Evolutionary conservation across 2,113 vertebrate genomes (phyloP).

Genomic region (Podarcis cretensis): DNA sequence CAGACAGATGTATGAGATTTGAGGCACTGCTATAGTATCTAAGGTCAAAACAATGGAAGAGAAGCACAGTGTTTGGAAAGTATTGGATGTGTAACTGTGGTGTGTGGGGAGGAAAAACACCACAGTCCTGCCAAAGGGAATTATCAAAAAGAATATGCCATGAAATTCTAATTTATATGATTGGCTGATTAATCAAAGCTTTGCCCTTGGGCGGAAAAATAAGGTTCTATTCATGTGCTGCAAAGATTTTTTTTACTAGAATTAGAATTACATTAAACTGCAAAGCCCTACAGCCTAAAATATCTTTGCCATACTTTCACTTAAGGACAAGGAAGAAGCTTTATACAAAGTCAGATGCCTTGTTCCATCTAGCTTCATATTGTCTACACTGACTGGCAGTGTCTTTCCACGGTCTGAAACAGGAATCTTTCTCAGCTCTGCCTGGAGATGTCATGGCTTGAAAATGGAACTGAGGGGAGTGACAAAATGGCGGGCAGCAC

Average conservation of each 20-base stretch:
- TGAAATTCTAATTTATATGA: not conserved
- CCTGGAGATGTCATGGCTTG: not conserved
- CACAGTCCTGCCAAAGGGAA: not conserved
- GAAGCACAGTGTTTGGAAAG: not conserved
- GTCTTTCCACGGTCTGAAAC: not conserved
- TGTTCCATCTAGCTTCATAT: not conserved
- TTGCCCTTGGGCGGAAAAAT: not conserved
- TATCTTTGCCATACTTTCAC: not conserved
- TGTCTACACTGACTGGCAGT: not conserved
- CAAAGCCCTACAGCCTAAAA: not conserved
- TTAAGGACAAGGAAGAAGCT: not conserved
- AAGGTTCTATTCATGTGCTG: not conserved
- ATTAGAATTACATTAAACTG: not conserved
- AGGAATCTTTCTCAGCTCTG: not conserved
- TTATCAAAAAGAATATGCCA: constrained; percentile 8
- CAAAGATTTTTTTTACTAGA: not conserved
- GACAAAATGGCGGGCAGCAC: too few relatives aligned
- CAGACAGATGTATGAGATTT: constrained; percentile 28
- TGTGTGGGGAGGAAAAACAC: not conserved
- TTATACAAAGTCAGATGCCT: not conserved
- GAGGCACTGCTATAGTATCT: constrained; percentile 17
- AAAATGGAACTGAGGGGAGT: not conserved
- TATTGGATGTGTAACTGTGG: not conserved
- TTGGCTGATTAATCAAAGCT: constrained; percentile 19
- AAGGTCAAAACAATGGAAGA: not conserved